phyloP scores from a whole-genome alignment of 2,113 vertebrate species.

The Emydocephalus ijimae region DNA sequence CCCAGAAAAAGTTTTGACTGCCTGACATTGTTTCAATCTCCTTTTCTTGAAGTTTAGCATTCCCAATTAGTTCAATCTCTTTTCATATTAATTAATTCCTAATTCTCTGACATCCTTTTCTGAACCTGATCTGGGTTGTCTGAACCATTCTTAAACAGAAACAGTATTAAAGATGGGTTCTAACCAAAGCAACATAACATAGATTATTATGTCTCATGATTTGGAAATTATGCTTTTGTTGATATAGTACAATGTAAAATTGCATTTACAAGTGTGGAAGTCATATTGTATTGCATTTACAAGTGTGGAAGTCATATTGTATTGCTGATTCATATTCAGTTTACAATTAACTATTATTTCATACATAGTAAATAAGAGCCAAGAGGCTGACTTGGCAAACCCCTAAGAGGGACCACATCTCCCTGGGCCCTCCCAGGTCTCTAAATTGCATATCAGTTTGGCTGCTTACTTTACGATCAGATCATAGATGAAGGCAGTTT shows the following conservation, averaged over 20 bases:
- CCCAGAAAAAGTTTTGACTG: background rate
- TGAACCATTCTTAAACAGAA: background rate
- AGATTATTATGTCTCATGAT: background rate
- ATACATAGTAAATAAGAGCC: background rate
- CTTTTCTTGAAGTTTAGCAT: background rate
- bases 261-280: background rate
- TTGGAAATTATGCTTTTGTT: background rate
- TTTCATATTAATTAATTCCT: background rate
- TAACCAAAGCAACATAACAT: background rate
- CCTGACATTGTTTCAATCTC: background rate
- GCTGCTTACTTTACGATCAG: background rate
- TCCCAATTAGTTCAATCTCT: background rate
- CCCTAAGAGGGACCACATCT: background rate
- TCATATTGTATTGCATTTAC: background rate
- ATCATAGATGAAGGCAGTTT: background rate
- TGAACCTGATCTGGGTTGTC: background rate
- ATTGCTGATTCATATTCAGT: background rate
- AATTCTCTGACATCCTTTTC: background rate
- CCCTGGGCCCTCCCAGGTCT: background rate
- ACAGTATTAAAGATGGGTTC: background rate
- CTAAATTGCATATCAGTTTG: background rate
- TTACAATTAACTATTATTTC: background rate
- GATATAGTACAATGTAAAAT: background rate
- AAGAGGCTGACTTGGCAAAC: background rate
- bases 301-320: background rate